A percentile compares a stretch with the other conserved stretches of the same genome.
Conservation (phyloP, 2,113 vertebrate species). For the Anolis carolinensis region DNA sequence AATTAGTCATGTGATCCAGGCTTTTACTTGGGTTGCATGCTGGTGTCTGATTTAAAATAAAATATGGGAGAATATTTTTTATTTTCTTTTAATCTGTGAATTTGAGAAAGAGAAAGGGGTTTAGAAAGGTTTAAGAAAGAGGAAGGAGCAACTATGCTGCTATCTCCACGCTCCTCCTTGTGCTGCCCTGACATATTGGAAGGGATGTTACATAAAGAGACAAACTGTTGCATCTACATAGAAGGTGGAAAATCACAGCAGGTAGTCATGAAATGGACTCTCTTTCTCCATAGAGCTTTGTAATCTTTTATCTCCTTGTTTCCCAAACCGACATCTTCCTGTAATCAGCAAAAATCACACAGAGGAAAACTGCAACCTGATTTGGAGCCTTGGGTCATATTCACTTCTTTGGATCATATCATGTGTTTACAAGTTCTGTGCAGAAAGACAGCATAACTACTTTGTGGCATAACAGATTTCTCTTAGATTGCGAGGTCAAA, state of each 20-base stretch:
- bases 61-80: not conserved
- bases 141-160: too few relatives aligned
- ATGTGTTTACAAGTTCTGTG: constrained; percentile 23
- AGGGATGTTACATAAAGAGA: too few relatives aligned
- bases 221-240: too few relatives aligned
- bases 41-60: not conserved
- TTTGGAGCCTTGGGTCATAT: not conserved
- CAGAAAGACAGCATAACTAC: not conserved
- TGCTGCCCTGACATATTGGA: too few relatives aligned
- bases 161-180: too few relatives aligned
- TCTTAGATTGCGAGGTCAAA: not conserved
- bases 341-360: constrained; percentile 51
- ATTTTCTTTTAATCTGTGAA: not conserved
- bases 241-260: too few relatives aligned
- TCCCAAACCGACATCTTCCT: constrained; percentile 55
- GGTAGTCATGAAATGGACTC: too few relatives aligned
- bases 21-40: not conserved
- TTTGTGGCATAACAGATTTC: not conserved
- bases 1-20: too few relatives aligned
- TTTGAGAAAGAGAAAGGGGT: too few relatives aligned
- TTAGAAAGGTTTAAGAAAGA: too few relatives aligned
- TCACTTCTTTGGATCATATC: constrained; percentile 26
- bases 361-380: constrained; percentile 50
- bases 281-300: constrained; percentile 10
- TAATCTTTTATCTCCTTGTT: constrained; percentile 30